phyloP scores from a whole-genome alignment of 2,113 vertebrate species.

The Silurus meridionalis region DNA sequence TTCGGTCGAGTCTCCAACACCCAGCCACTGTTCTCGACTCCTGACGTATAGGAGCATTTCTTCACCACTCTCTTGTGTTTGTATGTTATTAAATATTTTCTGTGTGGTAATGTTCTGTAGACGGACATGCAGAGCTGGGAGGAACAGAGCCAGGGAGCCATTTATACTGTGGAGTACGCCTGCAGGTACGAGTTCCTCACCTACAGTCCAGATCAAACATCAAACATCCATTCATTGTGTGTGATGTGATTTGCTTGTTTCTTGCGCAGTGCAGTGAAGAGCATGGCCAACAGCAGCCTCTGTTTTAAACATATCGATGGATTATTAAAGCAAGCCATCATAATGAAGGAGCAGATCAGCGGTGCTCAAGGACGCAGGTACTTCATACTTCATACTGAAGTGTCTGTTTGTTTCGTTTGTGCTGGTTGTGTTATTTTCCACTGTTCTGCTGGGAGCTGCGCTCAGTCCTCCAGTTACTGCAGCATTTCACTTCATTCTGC shows the following conservation, averaged over 20 bases:
- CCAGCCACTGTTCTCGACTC: neutral
- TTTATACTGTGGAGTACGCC: slow-evolving; percentile 94
- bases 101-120: slow-evolving; percentile 63
- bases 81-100: neutral
- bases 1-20: neutral
- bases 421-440: neutral
- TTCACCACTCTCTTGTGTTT: neutral
- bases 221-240: neutral
- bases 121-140: slow-evolving; percentile 98
- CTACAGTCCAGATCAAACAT: neutral
- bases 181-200: slow-evolving; percentile 83
- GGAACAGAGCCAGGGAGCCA: slow-evolving; percentile 95
- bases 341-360: slow-evolving; percentile 83
- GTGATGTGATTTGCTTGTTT: neutral
- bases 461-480: slow-evolving; percentile 13
- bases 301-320: slow-evolving; percentile 92
- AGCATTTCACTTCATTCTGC: slow-evolving; percentile 25
- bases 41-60: neutral
- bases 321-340: slow-evolving; percentile 82
- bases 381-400: neutral
- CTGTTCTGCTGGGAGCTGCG: neutral
- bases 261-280: slow-evolving; percentile 86
- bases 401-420: neutral
- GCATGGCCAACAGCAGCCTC: slow-evolving; percentile 86
- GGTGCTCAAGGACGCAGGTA: slow-evolving; percentile 85